Base-by-base conservation (phyloP, 2,797 vertebrate species). In the Pelodytes ibericus region DNA sequence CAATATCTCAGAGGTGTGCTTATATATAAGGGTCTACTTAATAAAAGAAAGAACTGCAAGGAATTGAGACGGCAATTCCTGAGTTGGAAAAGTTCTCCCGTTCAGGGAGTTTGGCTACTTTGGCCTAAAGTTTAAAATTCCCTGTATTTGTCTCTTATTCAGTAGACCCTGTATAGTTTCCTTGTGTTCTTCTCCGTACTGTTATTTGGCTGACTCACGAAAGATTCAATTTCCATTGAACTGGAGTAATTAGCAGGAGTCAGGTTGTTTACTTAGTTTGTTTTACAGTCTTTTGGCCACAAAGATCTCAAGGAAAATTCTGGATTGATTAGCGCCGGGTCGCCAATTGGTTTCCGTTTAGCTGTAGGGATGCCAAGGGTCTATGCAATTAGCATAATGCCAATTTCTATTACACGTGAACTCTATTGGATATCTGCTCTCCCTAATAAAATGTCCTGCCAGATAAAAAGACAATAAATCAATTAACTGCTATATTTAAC, bases 391-490 rank as follows among this genome's bases (percentile, higher is more conserved):
- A 97, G 90, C 90, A 91, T 91, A 90, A 92, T 95, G 95, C 95
- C 95, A 94, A 96, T 96, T 93, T 93, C 92, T 92, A 95, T 96
- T 95, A 94, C 94, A 94, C 91, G 94, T 95, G 94, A 94, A 91
- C 91, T 82, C 87, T 93, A 96, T 96, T 92, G 94, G 96, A 89
- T 92, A 97, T 92, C 94, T 96, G 94, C 92, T 96, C 92, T 91
- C 94, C 93, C 94, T 93, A 95, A 96, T 96, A 95, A 95, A 96
- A 95, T 94, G 90, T 90, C 86, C 88, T 91, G 94, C 94, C 93
- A 87, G 85, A 89, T 88, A 89, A 84, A 87, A 90, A 88, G 90
- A 88, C 89, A 85, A 84, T 89, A 88, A 94, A 94, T 95, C 92
- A 80, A 95, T 95, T 53, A 53, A 24, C 49, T 16, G 16, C n/a